A percentile compares a stretch with the other conserved stretches of the same genome.
phyloP scores from a whole-genome alignment of 2,113 vertebrate genomes.

The Entelurus aequoreus region DNA sequence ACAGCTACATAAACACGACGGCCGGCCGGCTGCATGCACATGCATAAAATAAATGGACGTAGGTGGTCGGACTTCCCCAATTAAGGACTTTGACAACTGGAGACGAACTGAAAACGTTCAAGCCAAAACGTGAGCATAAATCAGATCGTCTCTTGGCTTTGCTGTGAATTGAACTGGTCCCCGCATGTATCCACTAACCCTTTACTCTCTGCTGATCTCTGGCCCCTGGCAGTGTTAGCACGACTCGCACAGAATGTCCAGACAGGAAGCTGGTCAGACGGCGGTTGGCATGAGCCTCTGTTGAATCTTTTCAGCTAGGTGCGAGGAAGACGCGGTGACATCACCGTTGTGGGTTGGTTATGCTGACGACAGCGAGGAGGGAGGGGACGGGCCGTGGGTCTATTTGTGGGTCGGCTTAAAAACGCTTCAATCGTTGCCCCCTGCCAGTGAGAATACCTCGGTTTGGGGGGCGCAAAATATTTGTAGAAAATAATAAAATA shows the following conservation, averaged over 20 bases:
- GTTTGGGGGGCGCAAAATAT: not conserved
- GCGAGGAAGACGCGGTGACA: slow-evolving; percentile 59
- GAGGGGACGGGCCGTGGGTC: slow-evolving; percentile 20
- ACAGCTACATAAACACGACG: slow-evolving; percentile 67
- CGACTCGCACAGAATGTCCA: slow-evolving; percentile 46
- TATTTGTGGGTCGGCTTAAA: slow-evolving; percentile 43
- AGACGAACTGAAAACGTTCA: slow-evolving; percentile 30
- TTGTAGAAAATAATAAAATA: no score
- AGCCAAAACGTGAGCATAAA: slow-evolving; percentile 18
- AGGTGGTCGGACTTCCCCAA: slow-evolving; percentile 63
- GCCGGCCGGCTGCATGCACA: slow-evolving; percentile 53
- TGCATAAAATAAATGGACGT: slow-evolving; percentile 64
- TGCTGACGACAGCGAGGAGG: slow-evolving; percentile 24
- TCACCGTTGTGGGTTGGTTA: slow-evolving; percentile 44
- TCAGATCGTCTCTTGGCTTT: not conserved
- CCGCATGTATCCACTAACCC: not conserved
- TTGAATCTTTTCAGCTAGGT: slow-evolving; percentile 52
- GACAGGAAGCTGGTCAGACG: slow-evolving; percentile 70
- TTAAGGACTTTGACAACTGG: slow-evolving; percentile 44
- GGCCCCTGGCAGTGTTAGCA: slow-evolving; percentile 25
- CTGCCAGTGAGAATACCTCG: not conserved
- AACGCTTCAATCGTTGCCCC: not conserved
- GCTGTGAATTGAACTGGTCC: not conserved
- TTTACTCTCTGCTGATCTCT: slow-evolving; percentile 9
- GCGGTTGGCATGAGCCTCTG: slow-evolving; percentile 44